Evolutionary conservation across 2,888 invertebrate genomes (phyloP).

Genomic region (Apamea anceps): DNA sequence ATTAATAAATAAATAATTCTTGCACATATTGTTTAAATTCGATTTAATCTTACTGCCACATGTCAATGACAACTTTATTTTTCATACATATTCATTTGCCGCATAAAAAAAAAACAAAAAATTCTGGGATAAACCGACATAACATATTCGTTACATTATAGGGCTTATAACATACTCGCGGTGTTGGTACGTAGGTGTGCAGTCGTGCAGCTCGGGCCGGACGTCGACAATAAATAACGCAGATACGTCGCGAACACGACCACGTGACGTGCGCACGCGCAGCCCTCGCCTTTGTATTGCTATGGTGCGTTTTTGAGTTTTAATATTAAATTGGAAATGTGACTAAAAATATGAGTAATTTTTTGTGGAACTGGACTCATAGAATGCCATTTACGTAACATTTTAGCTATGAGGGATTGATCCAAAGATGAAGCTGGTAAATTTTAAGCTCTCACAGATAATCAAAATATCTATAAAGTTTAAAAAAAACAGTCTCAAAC

Average conservation of each 20-base stretch:
- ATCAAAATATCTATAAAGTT: background rate
- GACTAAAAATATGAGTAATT: background rate
- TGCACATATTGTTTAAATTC: background rate
- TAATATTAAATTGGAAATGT: slow-evolving; percentile 27
- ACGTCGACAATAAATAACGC: slow-evolving; percentile 88
- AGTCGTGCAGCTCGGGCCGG: slow-evolving; percentile 80
- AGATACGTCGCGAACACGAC: slow-evolving; percentile 87
- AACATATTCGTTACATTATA: slow-evolving; percentile 57
- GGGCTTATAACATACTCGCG: slow-evolving; percentile 54
- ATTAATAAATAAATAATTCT: slow-evolving; percentile 15
- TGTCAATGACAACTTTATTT: slow-evolving; percentile 7
- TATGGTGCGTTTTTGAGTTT: slow-evolving; percentile 52
- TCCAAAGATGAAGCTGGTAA: background rate
- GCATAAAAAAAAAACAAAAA: slow-evolving; percentile 9
- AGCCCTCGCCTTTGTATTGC: slow-evolving; percentile 65
- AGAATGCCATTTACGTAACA: background rate
- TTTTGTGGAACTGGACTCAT: background rate
- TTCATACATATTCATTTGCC: background rate
- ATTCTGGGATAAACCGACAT: slow-evolving; percentile 26
- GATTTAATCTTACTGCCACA: background rate
- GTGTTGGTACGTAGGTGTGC: slow-evolving; percentile 66
- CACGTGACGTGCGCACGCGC: slow-evolving; percentile 85
- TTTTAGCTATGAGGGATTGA: background rate
- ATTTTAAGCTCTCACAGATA: background rate
- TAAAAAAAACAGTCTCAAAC: background rate